These are phyloP conservation scores for Alentia gelatinosa DNA, from an alignment of 2,888 invertebrate genomes.

Conservation along the genomic window DNA sequence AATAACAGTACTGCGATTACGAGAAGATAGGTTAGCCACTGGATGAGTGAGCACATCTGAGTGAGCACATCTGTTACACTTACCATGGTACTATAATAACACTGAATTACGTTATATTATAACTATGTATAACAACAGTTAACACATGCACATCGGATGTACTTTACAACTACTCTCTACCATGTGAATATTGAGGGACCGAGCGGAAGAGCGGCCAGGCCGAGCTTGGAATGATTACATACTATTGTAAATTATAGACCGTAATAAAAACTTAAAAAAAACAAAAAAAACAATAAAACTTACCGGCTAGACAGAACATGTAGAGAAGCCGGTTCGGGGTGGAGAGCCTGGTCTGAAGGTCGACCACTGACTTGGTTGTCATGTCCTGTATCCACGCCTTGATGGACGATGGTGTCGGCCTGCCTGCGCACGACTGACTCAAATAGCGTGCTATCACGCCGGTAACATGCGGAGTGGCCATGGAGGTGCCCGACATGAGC, in stretches of 20 bases:
- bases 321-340: constrained; percentile 44
- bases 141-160: too few species aligned
- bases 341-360: not conserved
- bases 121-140: too few species aligned
- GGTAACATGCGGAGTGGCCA: constrained; percentile 60
- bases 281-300: not conserved
- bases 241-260: not conserved
- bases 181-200: too few species aligned
- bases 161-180: too few species aligned
- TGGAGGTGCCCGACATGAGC: constrained; percentile 57
- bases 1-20: too few species aligned
- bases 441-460: constrained; percentile 56
- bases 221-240: too few species aligned
- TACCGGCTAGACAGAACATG: constrained; percentile 49
- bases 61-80: too few species aligned
- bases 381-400: constrained; percentile 53
- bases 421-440: constrained; percentile 20
- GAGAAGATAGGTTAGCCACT: too few species aligned
- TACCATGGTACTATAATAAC: too few species aligned
- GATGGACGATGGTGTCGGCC: constrained; percentile 15
- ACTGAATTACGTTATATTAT: too few species aligned
- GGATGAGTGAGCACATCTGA: too few species aligned
- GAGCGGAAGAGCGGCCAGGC: too few species aligned
- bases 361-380: constrained; percentile 10
- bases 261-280: not conserved